A percentile compares a stretch with the other conserved stretches of the same genome.
These are phyloP conservation scores for Strigamia crassipes DNA, from an alignment of 2,888 invertebrate species.

Conservation along the genomic window DNA sequence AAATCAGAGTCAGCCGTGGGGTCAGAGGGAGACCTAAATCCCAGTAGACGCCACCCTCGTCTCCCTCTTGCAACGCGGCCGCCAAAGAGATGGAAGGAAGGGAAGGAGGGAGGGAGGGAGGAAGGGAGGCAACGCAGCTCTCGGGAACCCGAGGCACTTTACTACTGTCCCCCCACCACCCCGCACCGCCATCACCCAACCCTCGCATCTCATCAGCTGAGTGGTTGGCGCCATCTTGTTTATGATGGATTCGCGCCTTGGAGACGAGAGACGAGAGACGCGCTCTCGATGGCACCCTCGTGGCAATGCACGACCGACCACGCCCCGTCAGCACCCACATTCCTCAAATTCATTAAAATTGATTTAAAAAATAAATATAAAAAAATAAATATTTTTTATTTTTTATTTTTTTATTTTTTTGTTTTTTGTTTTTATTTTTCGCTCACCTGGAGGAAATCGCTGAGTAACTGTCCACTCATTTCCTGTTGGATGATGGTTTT, in stretches of 20 bases:
- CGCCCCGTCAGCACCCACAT: neutral
- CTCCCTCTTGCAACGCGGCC: constrained; percentile 25
- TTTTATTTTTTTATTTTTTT: neutral
- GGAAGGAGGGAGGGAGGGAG: neutral
- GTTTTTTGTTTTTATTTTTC: neutral
- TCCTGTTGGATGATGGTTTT: constrained; percentile 75
- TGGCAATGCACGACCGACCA: neutral
- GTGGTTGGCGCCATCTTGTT: constrained; percentile 21
- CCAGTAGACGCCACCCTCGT: constrained; percentile 21
- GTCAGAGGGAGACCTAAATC: constrained; percentile 21
- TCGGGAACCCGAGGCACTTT: constrained; percentile 37
- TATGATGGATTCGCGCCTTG: constrained; percentile 21
- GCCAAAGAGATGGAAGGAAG: constrained; percentile 11
- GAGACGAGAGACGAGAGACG: constrained; percentile 21
- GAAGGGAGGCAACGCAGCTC: neutral
- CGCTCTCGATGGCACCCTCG: constrained; percentile 11
- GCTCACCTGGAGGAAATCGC: constrained; percentile 61
- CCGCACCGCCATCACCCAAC: constrained; percentile 2
- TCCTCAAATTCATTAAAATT: neutral
- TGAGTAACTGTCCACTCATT: constrained; percentile 61
- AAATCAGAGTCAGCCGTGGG: constrained; percentile 16
- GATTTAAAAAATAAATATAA: neutral
- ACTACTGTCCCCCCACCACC: neutral
- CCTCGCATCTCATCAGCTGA: constrained; percentile 21
- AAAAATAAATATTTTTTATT: neutral